Base-by-base conservation (phyloP, 1,140 invertebrate species). In the Pteromalus puparum region DNA sequence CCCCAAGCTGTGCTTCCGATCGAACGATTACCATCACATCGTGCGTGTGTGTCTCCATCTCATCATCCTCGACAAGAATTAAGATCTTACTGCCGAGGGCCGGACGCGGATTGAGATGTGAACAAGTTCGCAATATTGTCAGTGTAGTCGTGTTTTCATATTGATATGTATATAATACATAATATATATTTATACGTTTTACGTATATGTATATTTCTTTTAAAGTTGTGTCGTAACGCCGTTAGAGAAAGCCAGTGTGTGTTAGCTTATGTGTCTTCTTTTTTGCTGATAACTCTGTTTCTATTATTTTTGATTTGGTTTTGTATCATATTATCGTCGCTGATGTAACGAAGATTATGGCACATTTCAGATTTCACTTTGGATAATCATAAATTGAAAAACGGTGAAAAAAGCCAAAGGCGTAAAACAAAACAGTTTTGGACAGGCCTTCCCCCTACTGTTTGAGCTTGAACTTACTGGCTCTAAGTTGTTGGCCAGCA, bases 161-260 rank as follows among this genome's bases (percentile, higher is more conserved):
- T 1, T 48, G 2, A 12, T 48, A 48, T 48, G 15, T 48, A 48
- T 18, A 18, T 18, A 15, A 48, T 48, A 48, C 15, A 15, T 18
- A 15, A 48, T 46, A 46, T 46, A 46, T 13, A 13, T 13, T 9
- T 13, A 18, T 48, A 15, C 46, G 46, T 48, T 2, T 5, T 61
- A n/a, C 21, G 18, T 61, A 6, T 61, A 21, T 61, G 18, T 61
- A 61, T 28, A 28, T 70, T 9, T 70, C 4, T 70, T 70, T 26
- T 0, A 13, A 42, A n/a, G 6, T 42, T 76, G 26, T 30, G n/a
- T 15, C 61, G 74, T 81, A 81, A 74, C 72, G 42, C 28, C 80
- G 80, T 74, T 81, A 81, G 80, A 53, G 10, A 68, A 34, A 28
- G 21, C 38, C 76, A 67, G 28, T 68, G 61, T 80, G 61, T 70